phyloP scores from a whole-genome alignment of 2,113 vertebrate genomes.

The Diadophis punctatus region DNA sequence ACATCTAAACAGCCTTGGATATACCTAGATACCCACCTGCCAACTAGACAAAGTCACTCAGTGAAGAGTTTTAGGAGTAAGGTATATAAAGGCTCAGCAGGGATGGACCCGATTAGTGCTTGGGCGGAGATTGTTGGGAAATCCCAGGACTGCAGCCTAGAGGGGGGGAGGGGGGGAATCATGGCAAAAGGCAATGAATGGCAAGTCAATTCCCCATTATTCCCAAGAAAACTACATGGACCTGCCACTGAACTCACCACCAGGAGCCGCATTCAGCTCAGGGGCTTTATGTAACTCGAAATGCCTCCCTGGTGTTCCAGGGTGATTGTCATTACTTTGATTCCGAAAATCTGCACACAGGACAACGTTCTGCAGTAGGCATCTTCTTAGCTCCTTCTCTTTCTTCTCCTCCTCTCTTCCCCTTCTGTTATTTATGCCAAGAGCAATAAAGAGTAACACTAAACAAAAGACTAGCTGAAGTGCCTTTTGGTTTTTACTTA shows the following conservation, averaged over 20 bases:
- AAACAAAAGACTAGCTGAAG: neutral
- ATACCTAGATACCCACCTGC: neutral
- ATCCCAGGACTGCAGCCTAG: neutral
- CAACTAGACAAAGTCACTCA: neutral
- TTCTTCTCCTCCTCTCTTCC: neutral
- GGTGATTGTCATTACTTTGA: neutral
- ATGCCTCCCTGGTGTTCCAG: neutral
- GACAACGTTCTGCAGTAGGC: neutral
- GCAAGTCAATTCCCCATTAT: neutral
- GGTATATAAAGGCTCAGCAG: neutral
- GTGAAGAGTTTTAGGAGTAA: neutral
- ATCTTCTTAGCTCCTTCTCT: neutral
- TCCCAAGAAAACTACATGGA: neutral
- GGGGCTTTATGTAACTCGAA: neutral
- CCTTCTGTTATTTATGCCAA: neutral
- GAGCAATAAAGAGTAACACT: neutral
- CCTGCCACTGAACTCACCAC: neutral
- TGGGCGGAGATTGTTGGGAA: neutral
- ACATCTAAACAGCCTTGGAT: neutral
- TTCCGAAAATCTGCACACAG: neutral
- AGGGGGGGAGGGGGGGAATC: accelerated
- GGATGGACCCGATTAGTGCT: neutral
- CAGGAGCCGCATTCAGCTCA: neutral
- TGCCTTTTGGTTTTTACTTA: neutral
- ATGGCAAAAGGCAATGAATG: neutral